Base-by-base conservation (phyloP, 2,113 vertebrate genomes). In the Phasianus colchicus region DNA sequence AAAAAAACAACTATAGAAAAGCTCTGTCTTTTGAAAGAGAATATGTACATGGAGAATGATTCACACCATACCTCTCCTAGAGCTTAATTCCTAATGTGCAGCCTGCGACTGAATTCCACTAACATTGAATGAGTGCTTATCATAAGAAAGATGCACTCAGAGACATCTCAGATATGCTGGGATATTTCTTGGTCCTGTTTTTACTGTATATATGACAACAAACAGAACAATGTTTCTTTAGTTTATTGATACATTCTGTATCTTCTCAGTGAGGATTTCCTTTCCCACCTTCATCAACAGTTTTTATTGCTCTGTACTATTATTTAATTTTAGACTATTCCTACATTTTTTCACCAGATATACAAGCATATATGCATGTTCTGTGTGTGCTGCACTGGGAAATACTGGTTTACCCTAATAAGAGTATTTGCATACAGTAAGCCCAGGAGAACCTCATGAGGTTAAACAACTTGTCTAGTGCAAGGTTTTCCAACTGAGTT, bases 1-100 rank as follows among this genome's bases (percentile, higher is more conserved):
- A 29, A 88, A 78, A 86, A 47, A 47, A 11, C 19, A 77, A 71
- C 30, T 45, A 45, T 38, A 29, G 47, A 75, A 84, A 82, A 72
- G 0, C 25, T 58, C 4, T 42, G 8, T 45, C 54, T 75, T 92
- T 55, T 67, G 32, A 5, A 83, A 86, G 70, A 57, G 42, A 74
- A 2, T 38, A 45, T 14, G 3, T 16, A 30, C n/a, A 50, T 8
- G 74, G 15, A 63, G 58, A 78, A 84, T 32, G 0, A 52, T 32
- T 22, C 38, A 30, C 60, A 72, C 3, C 0, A 0, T 58, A 25
- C 4, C 4, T 86, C 74, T 77, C 25, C 73, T 81, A 71, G 21
- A 54, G 30, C 43, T 64, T 64, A 54, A 50, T 90, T 69, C 29
- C 34, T 72, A 30, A 2, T 9, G 6, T 2, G 6, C 29, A 82